These are phyloP conservation scores for Callionymus lyra DNA, from an alignment of 2,113 vertebrate species.

Conservation along the genomic window DNA sequence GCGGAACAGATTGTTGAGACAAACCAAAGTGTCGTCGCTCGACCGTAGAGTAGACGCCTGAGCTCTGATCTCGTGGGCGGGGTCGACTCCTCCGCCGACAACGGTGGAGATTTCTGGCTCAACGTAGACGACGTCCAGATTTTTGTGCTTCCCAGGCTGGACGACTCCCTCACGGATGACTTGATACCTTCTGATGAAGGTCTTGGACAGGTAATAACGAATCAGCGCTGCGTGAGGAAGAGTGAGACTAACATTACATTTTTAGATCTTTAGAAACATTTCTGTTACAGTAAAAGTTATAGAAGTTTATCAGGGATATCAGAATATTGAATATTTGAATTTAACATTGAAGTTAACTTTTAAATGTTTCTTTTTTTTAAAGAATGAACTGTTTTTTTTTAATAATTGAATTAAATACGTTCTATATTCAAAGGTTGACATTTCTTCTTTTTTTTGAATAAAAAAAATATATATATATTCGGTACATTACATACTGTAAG, in stretches of 20 bases:
- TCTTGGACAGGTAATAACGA: constrained; percentile 28
- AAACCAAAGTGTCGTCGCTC: constrained; percentile 15
- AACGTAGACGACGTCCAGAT: constrained; percentile 41
- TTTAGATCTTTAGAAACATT: no score
- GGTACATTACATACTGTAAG: no score
- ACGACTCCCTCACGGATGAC: constrained; percentile 50
- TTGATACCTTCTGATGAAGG: constrained; percentile 23
- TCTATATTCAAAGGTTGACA: no score
- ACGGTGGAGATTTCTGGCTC: constrained; percentile 39
- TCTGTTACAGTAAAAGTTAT: no score
- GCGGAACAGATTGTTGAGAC: constrained; percentile 45
- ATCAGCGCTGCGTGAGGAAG: constrained; percentile 24
- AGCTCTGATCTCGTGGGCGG: constrained; percentile 23
- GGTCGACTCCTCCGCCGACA: constrained; percentile 35
- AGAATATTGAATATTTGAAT: no score
- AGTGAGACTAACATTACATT: not conserved
- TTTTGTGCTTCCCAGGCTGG: constrained; percentile 38
- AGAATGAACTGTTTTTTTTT: no score
- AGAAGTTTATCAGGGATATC: no score
- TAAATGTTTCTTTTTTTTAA: no score
- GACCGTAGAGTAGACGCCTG: constrained; percentile 5
- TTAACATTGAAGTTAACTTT: no score
- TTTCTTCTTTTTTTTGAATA: no score
- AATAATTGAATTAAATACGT: no score
- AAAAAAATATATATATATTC: no score